A percentile compares a stretch with the other conserved stretches of the same genome.
Conservation (phyloP, 2,113 vertebrate genomes). For the Bubo blakistoni region DNA sequence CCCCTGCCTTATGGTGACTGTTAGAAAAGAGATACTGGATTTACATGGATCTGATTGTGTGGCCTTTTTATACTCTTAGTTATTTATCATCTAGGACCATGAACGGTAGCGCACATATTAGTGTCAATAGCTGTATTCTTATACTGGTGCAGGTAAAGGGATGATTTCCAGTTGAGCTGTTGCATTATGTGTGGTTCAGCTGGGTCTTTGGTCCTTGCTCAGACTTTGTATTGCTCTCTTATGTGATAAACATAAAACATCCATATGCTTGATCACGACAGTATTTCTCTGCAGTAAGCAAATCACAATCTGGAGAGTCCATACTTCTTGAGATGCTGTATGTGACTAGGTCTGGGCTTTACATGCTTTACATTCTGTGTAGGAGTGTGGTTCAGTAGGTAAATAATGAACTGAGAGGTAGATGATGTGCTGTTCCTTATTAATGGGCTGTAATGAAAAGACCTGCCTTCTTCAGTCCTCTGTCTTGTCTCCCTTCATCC, state of each 20-base stretch:
- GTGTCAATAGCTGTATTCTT: not conserved
- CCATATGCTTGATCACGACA: not conserved
- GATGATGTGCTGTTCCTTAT: not conserved
- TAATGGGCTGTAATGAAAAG: not conserved
- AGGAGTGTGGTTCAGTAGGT: not conserved
- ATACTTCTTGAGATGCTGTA: not conserved
- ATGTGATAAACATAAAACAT: not conserved
- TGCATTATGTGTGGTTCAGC: not conserved
- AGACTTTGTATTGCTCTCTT: not conserved
- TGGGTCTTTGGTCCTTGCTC: not conserved
- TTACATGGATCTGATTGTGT: not conserved
- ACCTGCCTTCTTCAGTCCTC: not conserved
- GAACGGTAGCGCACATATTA: not conserved
- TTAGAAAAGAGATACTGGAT: not conserved
- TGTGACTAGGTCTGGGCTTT: not conserved
- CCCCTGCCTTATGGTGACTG: not conserved
- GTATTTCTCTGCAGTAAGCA: not conserved
- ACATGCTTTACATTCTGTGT: not conserved
- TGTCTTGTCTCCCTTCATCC: not conserved
- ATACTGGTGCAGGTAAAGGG: not conserved
- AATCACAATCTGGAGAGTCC: not conserved
- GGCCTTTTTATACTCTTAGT: not conserved
- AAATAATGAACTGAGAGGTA: not conserved
- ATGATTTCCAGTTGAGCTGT: not conserved
- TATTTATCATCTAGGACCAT: not conserved